These are phyloP conservation scores for Chondrilla cf. caribensis DNA, from an alignment of 37 sponge, comb jelly and placozoan genomes.

Conservation along the genomic window DNA sequence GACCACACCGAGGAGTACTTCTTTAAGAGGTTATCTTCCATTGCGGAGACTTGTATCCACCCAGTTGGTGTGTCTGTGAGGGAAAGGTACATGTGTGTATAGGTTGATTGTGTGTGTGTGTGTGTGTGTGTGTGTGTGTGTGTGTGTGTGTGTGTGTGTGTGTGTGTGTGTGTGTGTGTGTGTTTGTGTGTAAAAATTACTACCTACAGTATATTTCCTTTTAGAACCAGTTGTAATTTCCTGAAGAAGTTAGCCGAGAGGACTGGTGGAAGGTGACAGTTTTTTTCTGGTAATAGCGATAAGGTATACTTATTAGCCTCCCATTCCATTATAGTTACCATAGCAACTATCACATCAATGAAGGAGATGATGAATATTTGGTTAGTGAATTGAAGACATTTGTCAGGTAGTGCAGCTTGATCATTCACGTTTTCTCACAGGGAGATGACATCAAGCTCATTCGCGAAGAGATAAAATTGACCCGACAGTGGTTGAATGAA, in stretches of 20 bases:
- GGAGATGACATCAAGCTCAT: neutral
- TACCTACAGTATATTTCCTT: neutral
- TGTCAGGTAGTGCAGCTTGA: no score
- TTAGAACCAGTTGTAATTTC: neutral
- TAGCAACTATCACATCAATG: no score
- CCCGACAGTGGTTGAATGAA: neutral
- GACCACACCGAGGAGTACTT: slow-evolving; percentile 12
- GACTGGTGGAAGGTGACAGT: neutral
- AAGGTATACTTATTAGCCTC: no score
- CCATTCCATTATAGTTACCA: no score
- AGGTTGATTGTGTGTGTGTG: neutral
- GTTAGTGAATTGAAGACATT: no score
- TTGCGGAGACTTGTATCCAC: neutral
- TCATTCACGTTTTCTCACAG: neutral
- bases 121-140: no score
- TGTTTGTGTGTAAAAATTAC: no score
- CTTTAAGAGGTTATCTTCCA: neutral
- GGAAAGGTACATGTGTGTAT: neutral
- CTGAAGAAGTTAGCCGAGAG: neutral
- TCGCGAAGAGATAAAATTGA: neutral
- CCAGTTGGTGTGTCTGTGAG: neutral
- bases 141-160: neutral
- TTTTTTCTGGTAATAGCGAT: no score
- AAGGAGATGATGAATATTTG: no score
- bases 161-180: no score